Base-by-base conservation (phyloP, 2,113 vertebrate species). In the Perca schrenkii region DNA sequence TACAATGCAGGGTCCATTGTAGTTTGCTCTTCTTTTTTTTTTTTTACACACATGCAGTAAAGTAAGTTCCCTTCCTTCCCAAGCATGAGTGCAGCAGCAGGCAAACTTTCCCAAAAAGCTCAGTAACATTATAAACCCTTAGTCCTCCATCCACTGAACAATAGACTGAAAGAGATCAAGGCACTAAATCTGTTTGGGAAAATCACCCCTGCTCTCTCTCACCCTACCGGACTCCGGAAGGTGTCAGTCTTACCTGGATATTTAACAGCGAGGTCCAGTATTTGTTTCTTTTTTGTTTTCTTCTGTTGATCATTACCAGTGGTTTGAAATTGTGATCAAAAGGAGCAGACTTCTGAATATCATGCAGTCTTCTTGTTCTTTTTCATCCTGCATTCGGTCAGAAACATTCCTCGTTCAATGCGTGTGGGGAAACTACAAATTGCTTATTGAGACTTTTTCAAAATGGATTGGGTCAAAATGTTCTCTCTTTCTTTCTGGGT, bases 151-250 rank as follows among this genome's bases (percentile, higher is more conserved):
- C 50, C 47, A 31, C 49, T 49, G 52, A 84, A 91, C 86, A 88
- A 87, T 74, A 72, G 79, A 50, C 68, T 74, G 65, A 83, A 87
- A 81, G 71, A 81, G 83, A 90, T 79, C 83, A 89, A 76, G 85
- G 82, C 50, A 79, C 80, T 82, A 78, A 91, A 88, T 90, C 89
- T 82, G 82, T 91, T 88, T 88, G 89, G 86, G 86, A 89, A 92
- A 88, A 77, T 89, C 84, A 84, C 86, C 84, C 76, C 54, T 89
- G 86, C 86, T 80, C 88, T 86, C 71, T 89, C 86, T 87, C 84
- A 91, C 76, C 85, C 69, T 60, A 49, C 63, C 4, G 7, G 49
- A 67, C 61, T 80, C 53, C 28, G 4, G 69, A 63, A 19, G 36
- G 54, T 79, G 50, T 78, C 57, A 47, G 34, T 79, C 77, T 60